Conservation (phyloP, 53 echinoderm and acorn worm genomes). For the Luidia sarsii region DNA sequence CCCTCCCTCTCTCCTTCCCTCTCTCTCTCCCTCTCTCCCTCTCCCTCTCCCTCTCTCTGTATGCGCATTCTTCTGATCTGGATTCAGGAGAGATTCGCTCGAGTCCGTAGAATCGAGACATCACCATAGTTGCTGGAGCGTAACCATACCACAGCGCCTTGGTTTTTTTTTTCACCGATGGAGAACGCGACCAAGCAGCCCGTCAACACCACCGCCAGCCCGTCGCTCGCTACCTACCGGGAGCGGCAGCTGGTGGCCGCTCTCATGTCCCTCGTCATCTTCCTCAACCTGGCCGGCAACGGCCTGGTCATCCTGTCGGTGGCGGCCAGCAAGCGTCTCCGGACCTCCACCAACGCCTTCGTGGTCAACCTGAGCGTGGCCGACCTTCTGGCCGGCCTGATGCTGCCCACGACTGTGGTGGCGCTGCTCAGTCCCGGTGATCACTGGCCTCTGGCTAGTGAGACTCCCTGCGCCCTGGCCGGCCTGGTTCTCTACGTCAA, state of each 20-base stretch:
- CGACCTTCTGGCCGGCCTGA: conserved; percentile 10
- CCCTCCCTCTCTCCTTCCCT: no score
- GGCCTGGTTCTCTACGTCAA: conserved; percentile 52
- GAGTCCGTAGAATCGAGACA: no score
- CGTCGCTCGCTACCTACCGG: not conserved
- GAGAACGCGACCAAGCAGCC: no score
- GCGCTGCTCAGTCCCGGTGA: conserved; percentile 46
- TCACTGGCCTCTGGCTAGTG: conserved; percentile 53
- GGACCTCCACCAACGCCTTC: conserved; percentile 10
- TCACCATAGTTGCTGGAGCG: no score
- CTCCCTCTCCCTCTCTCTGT: no score
- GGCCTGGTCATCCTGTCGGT: conserved; percentile 4
- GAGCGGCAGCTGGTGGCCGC: not conserved
- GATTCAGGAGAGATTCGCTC: no score
- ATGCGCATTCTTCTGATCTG: no score
- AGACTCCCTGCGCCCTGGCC: conserved; percentile 43
- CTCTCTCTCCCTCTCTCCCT: no score
- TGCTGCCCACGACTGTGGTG: conserved; percentile 23
- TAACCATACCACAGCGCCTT: no score
- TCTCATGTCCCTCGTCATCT: not conserved
- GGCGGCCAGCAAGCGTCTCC: conserved; percentile 8
- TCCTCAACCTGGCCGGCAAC: not conserved
- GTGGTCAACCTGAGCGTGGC: no score
- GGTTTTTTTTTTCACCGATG: no score
- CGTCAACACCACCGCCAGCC: no score